Conservation (phyloP, 2,113 vertebrate genomes). For the Rhea pennata region DNA sequence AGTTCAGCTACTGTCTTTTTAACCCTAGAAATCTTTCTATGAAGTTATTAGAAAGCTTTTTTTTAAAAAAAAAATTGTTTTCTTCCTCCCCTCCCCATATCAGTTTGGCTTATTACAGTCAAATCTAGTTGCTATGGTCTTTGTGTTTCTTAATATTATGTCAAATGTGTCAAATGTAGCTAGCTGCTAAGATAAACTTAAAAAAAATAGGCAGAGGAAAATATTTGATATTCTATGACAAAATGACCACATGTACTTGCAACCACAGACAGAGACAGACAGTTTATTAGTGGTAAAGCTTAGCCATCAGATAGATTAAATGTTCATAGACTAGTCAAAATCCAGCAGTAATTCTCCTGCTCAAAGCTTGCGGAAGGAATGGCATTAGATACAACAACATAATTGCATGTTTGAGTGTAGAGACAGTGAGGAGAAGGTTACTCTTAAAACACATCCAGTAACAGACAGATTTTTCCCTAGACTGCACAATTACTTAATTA, state of each 20-base stretch:
- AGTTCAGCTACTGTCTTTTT: not conserved
- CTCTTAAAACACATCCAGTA: not conserved
- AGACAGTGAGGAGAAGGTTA: not conserved
- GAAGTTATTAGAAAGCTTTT: not conserved
- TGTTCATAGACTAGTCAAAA: not conserved
- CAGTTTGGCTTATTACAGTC: not conserved
- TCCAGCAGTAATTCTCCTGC: not conserved
- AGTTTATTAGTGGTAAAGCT: not conserved
- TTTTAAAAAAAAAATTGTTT: too few relatives aligned
- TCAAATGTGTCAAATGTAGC: not conserved
- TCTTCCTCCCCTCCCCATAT: not conserved
- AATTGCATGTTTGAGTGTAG: not conserved
- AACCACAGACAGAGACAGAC: not conserved
- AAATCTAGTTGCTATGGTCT: too few relatives aligned
- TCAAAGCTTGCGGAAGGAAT: not conserved
- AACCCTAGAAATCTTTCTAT: not conserved
- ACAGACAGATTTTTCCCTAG: not conserved
- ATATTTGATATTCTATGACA: not conserved
- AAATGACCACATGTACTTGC: not conserved
- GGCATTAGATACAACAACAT: not conserved
- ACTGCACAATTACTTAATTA: not conserved
- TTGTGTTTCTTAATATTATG: fast-evolving
- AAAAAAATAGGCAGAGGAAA: not conserved
- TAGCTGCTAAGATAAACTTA: not conserved
- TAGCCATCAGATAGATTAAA: not conserved